Evolutionary conservation across 2,113 vertebrate species (phyloP).

Genomic region (Elephantulus edwardii): DNA sequence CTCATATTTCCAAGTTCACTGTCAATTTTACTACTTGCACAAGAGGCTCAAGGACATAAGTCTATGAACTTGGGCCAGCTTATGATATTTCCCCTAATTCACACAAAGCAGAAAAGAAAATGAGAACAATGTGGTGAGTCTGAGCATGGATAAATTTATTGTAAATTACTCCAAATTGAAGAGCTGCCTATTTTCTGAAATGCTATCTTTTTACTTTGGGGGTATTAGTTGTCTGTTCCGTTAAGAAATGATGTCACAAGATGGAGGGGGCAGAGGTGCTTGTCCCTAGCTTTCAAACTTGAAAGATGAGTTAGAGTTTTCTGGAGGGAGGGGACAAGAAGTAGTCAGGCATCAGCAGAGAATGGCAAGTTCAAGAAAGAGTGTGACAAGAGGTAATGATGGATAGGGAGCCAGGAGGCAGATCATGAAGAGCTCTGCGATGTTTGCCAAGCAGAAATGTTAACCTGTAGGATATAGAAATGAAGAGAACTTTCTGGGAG

Average conservation of each 20-base stretch:
- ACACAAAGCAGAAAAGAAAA: background rate
- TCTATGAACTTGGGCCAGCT: background rate
- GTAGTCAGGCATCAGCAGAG: background rate
- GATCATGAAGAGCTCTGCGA: background rate
- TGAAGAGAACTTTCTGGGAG: background rate
- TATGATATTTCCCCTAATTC: background rate
- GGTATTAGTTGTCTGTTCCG: slow-evolving; percentile 16
- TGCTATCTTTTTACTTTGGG: background rate
- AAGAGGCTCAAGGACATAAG: background rate
- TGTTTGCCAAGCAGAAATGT: background rate
- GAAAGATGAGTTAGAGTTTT: slow-evolving; percentile 18
- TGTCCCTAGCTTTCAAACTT: slow-evolving; percentile 29
- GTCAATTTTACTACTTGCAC: background rate
- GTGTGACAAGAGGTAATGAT: background rate
- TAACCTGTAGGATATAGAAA: background rate
- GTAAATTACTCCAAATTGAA: background rate
- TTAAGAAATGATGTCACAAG: background rate
- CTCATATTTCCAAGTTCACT: slow-evolving; percentile 21
- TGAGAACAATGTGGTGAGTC: background rate
- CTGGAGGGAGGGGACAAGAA: background rate
- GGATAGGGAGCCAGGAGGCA: background rate
- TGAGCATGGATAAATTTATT: background rate
- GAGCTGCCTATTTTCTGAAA: background rate
- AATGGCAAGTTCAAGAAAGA: background rate
- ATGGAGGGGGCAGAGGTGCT: background rate